Conservation (phyloP, 2,113 vertebrate genomes). For the Spea bombifrons region DNA sequence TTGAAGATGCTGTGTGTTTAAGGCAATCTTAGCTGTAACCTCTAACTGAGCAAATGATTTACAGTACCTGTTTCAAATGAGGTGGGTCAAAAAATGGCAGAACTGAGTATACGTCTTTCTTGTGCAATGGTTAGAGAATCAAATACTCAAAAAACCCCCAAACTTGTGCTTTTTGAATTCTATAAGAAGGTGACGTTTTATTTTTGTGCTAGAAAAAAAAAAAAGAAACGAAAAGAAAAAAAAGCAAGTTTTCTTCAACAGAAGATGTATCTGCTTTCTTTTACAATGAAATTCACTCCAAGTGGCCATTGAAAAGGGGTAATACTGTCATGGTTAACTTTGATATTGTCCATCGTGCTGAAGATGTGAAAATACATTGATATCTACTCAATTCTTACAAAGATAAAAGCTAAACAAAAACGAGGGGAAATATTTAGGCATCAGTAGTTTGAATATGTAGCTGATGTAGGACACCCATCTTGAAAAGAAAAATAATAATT, state of each 20-base stretch:
- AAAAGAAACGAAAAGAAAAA: background rate
- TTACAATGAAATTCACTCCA: background rate
- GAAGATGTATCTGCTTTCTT: background rate
- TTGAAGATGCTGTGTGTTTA: conserved; percentile 30
- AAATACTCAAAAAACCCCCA: background rate
- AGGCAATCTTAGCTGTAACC: conserved; percentile 32
- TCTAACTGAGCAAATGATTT: background rate
- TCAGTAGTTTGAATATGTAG: background rate
- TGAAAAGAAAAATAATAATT: conserved; percentile 9
- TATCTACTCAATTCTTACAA: conserved; percentile 11
- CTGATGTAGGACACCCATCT: background rate
- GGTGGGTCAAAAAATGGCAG: conserved; percentile 10
- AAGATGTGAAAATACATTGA: background rate
- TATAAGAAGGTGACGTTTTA: background rate
- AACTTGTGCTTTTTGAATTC: conserved; percentile 41
- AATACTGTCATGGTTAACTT: background rate
- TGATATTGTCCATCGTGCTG: background rate
- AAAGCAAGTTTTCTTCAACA: background rate
- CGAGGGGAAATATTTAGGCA: background rate
- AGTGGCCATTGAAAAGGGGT: background rate
- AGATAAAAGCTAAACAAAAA: background rate
- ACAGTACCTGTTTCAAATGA: background rate
- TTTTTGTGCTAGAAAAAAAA: background rate
- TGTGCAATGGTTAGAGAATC: background rate
- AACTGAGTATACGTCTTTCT: background rate